A percentile compares a stretch with the other conserved stretches of the same genome.
These are phyloP conservation scores for Ursus arctos DNA, from an alignment of 2,113 vertebrate species.

Conservation along the genomic window DNA sequence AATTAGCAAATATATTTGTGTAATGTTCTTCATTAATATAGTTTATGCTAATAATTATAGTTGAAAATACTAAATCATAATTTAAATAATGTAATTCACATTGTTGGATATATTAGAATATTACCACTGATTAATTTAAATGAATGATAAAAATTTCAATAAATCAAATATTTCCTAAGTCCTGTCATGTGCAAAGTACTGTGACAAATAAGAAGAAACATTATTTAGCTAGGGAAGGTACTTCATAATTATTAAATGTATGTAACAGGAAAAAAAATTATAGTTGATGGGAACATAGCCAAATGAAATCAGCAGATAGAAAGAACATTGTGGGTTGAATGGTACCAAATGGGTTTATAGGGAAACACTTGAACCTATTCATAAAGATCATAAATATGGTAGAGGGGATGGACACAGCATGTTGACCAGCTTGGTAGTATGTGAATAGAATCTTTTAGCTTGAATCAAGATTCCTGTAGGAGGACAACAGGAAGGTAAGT, in stretches of 20 bases:
- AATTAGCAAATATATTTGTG: background rate
- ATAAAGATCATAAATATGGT: background rate
- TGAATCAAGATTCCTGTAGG: background rate
- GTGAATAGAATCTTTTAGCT: background rate
- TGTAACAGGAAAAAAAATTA: background rate
- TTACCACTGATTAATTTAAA: background rate
- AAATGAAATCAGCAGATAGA: background rate
- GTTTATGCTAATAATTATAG: background rate
- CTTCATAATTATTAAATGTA: constrained; percentile 29
- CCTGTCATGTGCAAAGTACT: background rate
- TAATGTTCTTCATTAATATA: constrained; percentile 33
- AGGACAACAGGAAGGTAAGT: background rate
- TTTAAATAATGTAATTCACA: constrained; percentile 50
- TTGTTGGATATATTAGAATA: background rate
- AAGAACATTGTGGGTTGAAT: background rate
- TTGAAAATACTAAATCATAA: constrained; percentile 45
- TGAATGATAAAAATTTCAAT: constrained; percentile 25
- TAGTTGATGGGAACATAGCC: background rate
- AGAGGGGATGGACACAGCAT: background rate
- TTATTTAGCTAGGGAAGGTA: background rate
- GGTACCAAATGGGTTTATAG: background rate
- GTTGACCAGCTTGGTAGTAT: background rate
- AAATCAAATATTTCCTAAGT: constrained; percentile 10
- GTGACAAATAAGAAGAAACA: constrained; percentile 1
- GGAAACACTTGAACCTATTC: background rate